These are phyloP conservation scores for Drosophila mimetica DNA, from an alignment of 2,888 invertebrate genomes.

Conservation along the genomic window DNA sequence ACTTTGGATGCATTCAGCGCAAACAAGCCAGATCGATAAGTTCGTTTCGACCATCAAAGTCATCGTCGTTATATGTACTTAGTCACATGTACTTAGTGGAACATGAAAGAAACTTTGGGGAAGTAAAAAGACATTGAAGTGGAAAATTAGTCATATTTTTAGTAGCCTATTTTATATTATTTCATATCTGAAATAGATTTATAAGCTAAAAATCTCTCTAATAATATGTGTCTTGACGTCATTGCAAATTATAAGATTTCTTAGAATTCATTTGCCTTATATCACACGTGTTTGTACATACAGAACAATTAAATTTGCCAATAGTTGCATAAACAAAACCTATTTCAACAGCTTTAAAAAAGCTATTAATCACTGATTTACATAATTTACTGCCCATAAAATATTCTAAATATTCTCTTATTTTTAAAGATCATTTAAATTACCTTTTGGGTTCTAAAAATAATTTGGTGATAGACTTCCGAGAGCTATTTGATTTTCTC, in stretches of 20 bases:
- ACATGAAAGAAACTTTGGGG: neutral
- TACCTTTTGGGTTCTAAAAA: neutral
- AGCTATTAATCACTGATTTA: neutral
- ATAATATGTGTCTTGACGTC: neutral
- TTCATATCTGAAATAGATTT: too few species aligned
- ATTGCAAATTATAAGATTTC: neutral
- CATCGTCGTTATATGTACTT: constrained; percentile 20
- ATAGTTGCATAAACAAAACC: neutral
- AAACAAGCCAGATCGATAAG: constrained; percentile 29
- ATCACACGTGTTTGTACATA: neutral
- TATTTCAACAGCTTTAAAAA: neutral
- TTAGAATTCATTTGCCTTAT: neutral
- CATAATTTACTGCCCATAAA: neutral
- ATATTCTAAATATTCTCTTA: neutral
- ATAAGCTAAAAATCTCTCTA: too few species aligned
- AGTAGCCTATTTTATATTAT: too few species aligned
- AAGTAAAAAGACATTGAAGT: neutral
- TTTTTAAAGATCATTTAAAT: too few species aligned
- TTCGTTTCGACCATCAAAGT: constrained; percentile 19
- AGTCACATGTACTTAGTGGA: constrained; percentile 9
- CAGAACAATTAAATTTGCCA: neutral
- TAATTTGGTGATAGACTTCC: neutral
- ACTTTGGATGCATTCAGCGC: constrained; percentile 4
- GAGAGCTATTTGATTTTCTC: too few species aligned
- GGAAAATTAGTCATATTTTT: neutral